Percentiles rank a stretch among this genome's conserved stretches.
phyloP scores from a whole-genome alignment of 1,140 invertebrate species.

The Aphaenogaster rudis region DNA sequence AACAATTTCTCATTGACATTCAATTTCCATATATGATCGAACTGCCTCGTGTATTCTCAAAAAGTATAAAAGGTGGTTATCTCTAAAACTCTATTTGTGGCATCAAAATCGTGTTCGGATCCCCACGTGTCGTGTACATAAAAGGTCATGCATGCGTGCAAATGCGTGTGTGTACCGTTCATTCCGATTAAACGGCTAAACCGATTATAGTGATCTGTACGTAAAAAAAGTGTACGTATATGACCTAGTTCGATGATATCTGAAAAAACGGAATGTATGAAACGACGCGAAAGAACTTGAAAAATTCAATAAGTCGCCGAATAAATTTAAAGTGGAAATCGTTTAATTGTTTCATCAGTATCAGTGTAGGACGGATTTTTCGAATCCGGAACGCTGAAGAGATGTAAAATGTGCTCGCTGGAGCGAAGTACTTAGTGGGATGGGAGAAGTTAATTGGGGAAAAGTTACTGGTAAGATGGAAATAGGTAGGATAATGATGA shows the following conservation, averaged over 20 bases:
- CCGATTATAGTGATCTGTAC: slow-evolving; percentile 18
- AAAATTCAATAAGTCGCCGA: background rate
- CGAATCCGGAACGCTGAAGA: background rate
- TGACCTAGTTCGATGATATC: background rate
- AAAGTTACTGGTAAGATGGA: slow-evolving; percentile 24
- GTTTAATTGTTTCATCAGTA: slow-evolving; percentile 13
- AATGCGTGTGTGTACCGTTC: slow-evolving; percentile 8
- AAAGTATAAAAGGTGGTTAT: background rate
- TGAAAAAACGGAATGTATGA: background rate
- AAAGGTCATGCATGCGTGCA: slow-evolving; percentile 26
- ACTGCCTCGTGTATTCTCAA: background rate
- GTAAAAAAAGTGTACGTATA: background rate
- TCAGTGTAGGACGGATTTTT: background rate
- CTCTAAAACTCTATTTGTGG: slow-evolving; percentile 13
- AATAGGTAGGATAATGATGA: slow-evolving; percentile 17
- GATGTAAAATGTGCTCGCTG: slow-evolving; percentile 3
- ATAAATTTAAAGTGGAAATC: background rate
- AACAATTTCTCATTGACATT: background rate
- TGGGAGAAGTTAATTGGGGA: slow-evolving; percentile 39
- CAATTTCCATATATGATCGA: background rate
- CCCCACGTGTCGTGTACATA: background rate
- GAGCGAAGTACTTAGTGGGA: background rate
- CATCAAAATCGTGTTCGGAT: background rate
- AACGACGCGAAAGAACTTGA: background rate
- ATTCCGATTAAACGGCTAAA: slow-evolving; percentile 14